Evolutionary conservation across 2,113 vertebrate species (phyloP).

Genomic region (Lepus americanus): DNA sequence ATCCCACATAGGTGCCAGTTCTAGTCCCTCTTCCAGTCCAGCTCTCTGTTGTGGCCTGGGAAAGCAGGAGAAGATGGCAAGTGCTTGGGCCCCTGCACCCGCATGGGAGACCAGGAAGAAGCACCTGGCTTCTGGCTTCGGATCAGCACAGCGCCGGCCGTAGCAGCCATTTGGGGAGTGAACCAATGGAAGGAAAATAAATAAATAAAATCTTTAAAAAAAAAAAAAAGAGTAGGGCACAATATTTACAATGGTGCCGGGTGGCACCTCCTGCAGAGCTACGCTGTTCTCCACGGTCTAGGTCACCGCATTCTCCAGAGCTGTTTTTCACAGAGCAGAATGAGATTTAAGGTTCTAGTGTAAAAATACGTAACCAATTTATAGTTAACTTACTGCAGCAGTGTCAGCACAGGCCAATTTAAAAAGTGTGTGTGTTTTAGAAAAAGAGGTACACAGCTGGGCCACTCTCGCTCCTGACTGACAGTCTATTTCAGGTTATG

Average conservation of each 20-base stretch:
- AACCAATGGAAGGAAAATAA: too few relatives aligned
- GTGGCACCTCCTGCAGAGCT: slow-evolving; percentile 74
- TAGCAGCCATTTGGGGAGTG: too few relatives aligned
- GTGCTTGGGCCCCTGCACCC: too few relatives aligned
- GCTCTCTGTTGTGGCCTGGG: too few relatives aligned
- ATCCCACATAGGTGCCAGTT: too few relatives aligned
- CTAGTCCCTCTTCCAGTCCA: too few relatives aligned
- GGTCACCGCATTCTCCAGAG: slow-evolving; percentile 65
- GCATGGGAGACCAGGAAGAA: too few relatives aligned
- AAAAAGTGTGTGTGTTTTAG: background rate
- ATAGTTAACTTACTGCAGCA: background rate
- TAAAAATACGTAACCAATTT: too few relatives aligned
- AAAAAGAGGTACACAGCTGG: background rate
- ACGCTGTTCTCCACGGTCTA: background rate
- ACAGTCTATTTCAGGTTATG: slow-evolving; percentile 7
- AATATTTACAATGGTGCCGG: slow-evolving; percentile 54
- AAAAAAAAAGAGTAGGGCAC: slow-evolving; percentile 54
- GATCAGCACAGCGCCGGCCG: too few relatives aligned
- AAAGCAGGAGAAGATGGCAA: too few relatives aligned
- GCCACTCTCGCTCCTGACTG: background rate
- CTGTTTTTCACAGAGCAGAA: slow-evolving; percentile 62
- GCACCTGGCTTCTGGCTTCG: too few relatives aligned
- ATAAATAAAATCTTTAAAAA: too few relatives aligned
- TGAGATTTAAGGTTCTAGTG: slow-evolving; percentile 31
- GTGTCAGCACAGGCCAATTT: background rate